Percentiles rank a stretch among this genome's conserved stretches.
Evolutionary conservation across 2,113 vertebrate species (phyloP).

Genomic region (Hippocampus abdominalis): DNA sequence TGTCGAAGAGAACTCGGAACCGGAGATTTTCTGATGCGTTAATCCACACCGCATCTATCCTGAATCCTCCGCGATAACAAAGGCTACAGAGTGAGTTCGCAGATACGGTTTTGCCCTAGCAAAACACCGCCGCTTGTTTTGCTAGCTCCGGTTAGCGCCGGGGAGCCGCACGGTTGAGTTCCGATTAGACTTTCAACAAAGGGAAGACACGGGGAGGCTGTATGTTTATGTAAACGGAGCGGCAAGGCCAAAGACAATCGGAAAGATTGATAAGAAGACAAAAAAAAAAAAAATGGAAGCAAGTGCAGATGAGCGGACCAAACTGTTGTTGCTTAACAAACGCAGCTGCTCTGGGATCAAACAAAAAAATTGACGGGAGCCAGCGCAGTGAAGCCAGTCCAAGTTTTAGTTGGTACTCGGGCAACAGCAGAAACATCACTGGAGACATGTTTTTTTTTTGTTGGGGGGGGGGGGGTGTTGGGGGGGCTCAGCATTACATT

Average conservation of each 20-base stretch:
- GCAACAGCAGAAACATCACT: too few species aligned
- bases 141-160: background rate
- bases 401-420: too few species aligned
- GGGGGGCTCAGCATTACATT: background rate
- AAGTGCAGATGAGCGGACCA: constrained; percentile 22
- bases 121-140: constrained; percentile 30
- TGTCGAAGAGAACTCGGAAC: background rate
- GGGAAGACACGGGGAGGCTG: constrained; percentile 35
- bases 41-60: background rate
- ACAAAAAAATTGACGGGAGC: background rate
- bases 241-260: background rate
- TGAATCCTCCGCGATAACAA: background rate
- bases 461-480: too few species aligned
- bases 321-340: constrained; percentile 21
- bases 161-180: constrained; percentile 37
- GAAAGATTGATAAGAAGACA: background rate
- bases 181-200: constrained; percentile 61
- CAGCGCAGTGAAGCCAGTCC: too few species aligned
- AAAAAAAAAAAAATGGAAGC: background rate
- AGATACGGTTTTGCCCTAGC: constrained; percentile 9
- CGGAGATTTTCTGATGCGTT: background rate
- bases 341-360: constrained; percentile 34
- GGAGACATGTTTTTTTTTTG: background rate
- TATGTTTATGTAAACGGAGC: constrained; percentile 58
- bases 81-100: background rate